These are phyloP conservation scores for Drosophila burlai DNA, from an alignment of 1,140 invertebrate species.

Conservation along the genomic window DNA sequence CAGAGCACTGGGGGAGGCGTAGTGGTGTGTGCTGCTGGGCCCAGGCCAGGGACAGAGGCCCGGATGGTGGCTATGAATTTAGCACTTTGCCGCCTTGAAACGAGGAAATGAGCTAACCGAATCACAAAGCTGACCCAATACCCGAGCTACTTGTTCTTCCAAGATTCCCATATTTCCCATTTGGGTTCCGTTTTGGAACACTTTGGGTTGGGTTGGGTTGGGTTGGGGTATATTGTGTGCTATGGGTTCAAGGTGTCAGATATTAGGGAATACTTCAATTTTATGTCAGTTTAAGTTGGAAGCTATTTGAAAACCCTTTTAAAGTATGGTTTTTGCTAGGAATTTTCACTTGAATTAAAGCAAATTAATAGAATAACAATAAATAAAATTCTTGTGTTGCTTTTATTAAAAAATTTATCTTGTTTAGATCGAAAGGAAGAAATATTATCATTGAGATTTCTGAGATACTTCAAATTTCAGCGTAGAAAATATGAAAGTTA, in stretches of 20 bases:
- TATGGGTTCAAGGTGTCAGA: not conserved
- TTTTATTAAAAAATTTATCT: not conserved
- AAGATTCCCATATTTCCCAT: slow-evolving; percentile 47
- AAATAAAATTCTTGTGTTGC: not conserved
- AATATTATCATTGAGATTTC: not conserved
- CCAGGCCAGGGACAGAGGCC: slow-evolving; percentile 21
- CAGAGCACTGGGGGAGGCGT: not conserved
- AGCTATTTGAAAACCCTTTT: not conserved
- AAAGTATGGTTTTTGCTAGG: not conserved
- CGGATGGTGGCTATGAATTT: slow-evolving; percentile 60
- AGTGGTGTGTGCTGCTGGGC: slow-evolving; percentile 5
- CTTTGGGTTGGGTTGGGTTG: too few relatives aligned
- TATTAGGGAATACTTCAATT: not conserved
- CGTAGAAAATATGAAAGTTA: too few relatives aligned
- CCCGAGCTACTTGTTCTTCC: slow-evolving; percentile 31
- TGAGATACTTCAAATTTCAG: too few relatives aligned
- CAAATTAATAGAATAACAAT: not conserved
- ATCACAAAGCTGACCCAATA: slow-evolving; percentile 42
- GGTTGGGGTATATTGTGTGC: not conserved
- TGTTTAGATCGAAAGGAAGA: not conserved
- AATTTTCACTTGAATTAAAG: not conserved
- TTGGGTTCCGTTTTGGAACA: slow-evolving; percentile 17
- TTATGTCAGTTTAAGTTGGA: not conserved
- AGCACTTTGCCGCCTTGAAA: slow-evolving; percentile 81
- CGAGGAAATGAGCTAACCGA: slow-evolving; percentile 76